Percentiles rank a stretch among this genome's conserved stretches.
These are phyloP conservation scores for Delichon dasypus DNA, from an alignment of 2,797 vertebrate genomes.

Conservation along the genomic window DNA sequence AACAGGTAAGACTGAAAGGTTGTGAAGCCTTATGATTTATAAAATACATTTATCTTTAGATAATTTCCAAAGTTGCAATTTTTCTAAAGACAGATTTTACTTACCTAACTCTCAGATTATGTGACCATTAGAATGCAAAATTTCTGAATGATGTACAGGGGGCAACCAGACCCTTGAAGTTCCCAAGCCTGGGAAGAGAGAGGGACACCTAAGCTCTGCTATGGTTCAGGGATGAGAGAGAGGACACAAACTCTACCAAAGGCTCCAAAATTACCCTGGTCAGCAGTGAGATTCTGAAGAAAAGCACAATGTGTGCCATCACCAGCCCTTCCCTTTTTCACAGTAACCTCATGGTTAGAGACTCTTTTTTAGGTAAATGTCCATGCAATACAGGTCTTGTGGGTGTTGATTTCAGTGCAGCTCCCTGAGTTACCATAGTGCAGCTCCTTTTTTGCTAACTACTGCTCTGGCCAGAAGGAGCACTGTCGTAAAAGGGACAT, in stretches of 20 bases:
- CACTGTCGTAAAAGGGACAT: background rate
- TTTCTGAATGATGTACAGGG: background rate
- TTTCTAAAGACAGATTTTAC: background rate
- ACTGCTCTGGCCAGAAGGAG: background rate
- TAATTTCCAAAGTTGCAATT: background rate
- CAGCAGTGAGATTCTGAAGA: background rate
- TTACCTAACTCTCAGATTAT: background rate
- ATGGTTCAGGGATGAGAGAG: background rate
- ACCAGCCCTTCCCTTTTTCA: background rate
- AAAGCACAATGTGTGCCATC: background rate
- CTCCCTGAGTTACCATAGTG: background rate
- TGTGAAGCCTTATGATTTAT: background rate
- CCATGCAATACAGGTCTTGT: background rate
- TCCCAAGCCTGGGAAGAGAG: background rate
- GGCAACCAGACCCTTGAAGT: background rate
- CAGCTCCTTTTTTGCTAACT: background rate
- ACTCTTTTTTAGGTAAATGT: background rate
- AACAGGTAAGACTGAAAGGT: background rate
- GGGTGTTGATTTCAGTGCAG: background rate
- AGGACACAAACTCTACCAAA: background rate
- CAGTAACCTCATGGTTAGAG: background rate
- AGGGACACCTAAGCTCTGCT: background rate
- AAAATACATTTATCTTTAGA: background rate
- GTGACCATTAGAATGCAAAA: background rate
- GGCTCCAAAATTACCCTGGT: fast-evolving